Evolutionary conservation across 37 sponge, comb jelly and placozoan genomes (phyloP).

Genomic region (Chondrosia reniformis): DNA sequence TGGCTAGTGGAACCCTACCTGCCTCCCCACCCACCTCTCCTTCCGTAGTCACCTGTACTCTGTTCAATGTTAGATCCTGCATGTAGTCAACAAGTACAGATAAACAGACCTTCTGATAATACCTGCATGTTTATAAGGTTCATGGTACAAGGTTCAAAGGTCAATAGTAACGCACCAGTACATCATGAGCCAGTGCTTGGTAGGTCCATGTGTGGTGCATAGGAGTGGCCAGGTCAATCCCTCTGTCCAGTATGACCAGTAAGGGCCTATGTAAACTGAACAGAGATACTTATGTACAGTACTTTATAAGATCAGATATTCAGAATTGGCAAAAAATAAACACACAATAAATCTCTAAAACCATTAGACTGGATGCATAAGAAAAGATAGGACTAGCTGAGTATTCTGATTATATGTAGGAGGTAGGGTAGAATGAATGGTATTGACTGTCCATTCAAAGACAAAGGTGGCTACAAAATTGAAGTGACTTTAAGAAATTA

Average conservation of each 20-base stretch:
- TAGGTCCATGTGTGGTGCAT: constrained; percentile 99
- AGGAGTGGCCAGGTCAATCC: constrained; percentile 89
- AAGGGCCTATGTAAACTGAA: constrained; percentile 87
- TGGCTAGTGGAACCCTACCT: not conserved
- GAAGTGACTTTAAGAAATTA: too few relatives aligned
- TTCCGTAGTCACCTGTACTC: constrained; percentile 55
- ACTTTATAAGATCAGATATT: too few relatives aligned
- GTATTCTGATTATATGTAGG: too few relatives aligned
- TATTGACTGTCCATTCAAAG: too few relatives aligned
- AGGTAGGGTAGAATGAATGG: too few relatives aligned
- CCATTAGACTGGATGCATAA: too few relatives aligned
- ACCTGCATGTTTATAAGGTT: not conserved
- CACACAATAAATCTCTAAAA: too few relatives aligned
- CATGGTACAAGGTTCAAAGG: constrained; percentile 4
- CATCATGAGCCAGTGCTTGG: constrained; percentile 92
- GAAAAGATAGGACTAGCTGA: too few relatives aligned
- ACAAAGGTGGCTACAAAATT: too few relatives aligned
- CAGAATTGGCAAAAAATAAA: too few relatives aligned
- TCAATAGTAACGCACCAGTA: constrained; percentile 50
- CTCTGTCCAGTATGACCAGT: constrained; percentile 90
- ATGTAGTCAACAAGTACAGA: not conserved
- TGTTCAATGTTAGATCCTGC: constrained; percentile 69
- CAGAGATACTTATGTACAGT: too few relatives aligned
- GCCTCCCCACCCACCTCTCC: not conserved
- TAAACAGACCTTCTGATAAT: not conserved